Evolutionary conservation across 2,113 vertebrate genomes (phyloP), one percentile per base, ranked within the genome.

Genomic region (Lasiurus borealis): DNA sequence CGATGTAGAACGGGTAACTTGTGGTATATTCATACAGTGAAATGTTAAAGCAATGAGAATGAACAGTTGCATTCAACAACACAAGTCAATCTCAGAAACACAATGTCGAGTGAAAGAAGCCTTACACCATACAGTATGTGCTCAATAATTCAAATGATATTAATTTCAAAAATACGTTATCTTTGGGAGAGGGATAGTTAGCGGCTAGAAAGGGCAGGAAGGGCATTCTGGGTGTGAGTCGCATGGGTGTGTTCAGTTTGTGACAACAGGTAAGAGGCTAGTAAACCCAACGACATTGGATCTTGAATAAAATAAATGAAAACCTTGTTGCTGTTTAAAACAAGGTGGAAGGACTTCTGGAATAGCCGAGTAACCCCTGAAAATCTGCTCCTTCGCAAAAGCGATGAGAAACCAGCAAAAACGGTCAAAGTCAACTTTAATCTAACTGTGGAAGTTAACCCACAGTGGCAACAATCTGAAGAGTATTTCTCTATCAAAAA

Each of bases 401-500:
- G 12, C 16, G 34, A 50, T 3, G 62, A 69, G 54, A 52, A 57
- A 40, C 25, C 31, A 75, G 31, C 44, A 83, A 92, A 85, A 85
- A 25, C 3, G 11, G 40, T 88, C 85, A 40, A 66, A 72, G 23
- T 44, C 19, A 68, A 85, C 40, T 57, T 50, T 68, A 59, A 59
- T 66, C 31, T 72, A 85, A 75, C 52, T 94, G 31, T 36, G 31
- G n/a, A 84, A 84, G 64, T 59, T 31, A 78, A 57, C 21, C 46
- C 71, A 75, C 88, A 36, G n/a, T 8, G 36, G 8, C 19, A 66
- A 92, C 57, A 84, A 59, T 46, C 34, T 19, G 34, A 59, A 25
- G 21, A 76, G 12, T 77, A 77, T 77, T 50, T 85, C 50, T 85
- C 50, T 52, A 72, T 81, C 84, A 86, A 93, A 85, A 68, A 40